Evolutionary conservation across 2,888 invertebrate genomes (phyloP), one percentile per base, ranked within the genome.

Genomic region (Augiades crinisus): DNA sequence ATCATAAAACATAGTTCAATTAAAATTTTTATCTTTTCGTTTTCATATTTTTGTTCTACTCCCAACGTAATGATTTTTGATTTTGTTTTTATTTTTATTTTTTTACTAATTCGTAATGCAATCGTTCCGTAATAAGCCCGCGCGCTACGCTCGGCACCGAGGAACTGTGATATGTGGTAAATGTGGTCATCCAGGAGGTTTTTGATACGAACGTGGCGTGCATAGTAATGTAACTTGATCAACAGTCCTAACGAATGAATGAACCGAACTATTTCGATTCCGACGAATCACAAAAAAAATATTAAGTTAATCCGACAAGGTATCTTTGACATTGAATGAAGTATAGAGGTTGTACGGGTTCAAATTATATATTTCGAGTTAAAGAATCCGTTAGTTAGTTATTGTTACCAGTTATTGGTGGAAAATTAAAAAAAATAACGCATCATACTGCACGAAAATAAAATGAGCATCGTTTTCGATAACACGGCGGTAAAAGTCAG

Each of bases 151-250:
- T 12, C 41, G 8, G 5, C 24, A 43, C 36, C 37, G 30, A 41
- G 22, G 45, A 6, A 14, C 13, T 8, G 27, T 8, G 37, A 37
- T 38, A 34, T 34, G 40, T 17, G 43, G 24, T 40, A 17, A 19
- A 53, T 49, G 52, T 58, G 55, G 55, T 58, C 46, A 53, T 53
- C 51, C 58, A 53, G 53, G 45, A 52, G 47, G 50, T 61, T 62
- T 58, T 62, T 24, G 52, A 49, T 40, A 38, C 38, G 52, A 13
- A 60, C 61, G 58, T 55, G 61, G 52, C 54, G 49, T 43, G 62
- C 57, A 61, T 59, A 53, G 49, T 54, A 61, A 62, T 61, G 54
- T 45, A 44, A 45, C 47, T 54, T 53, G 54, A 54, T 34, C 7
- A 38, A 46, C 52, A 40, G 16, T 38, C 40, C 45, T 16, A 54